Percentiles rank a stretch among this genome's conserved stretches.
Conservation (phyloP, 2,797 vertebrate species). For the Etheostoma nigrum region DNA sequence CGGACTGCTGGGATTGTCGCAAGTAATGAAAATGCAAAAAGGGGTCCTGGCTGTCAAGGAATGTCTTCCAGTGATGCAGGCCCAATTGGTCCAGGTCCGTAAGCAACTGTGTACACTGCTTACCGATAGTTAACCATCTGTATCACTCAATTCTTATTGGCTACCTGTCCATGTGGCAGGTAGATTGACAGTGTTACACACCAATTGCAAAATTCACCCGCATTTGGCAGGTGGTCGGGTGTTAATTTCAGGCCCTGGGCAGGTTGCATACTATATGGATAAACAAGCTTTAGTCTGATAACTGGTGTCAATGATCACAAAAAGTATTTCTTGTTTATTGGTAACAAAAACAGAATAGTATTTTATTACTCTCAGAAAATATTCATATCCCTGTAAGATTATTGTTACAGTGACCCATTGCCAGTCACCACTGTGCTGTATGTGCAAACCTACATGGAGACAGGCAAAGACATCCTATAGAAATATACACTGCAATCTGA, state of each 20-base stretch:
- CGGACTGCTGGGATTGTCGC: no score
- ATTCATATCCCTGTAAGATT: neutral
- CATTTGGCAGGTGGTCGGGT: no score
- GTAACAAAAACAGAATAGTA: neutral
- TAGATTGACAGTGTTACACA: no score
- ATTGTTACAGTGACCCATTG: slow-evolving; percentile 4
- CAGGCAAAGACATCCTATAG: slow-evolving; percentile 35
- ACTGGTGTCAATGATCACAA: neutral
- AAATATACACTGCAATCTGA: slow-evolving; percentile 66
- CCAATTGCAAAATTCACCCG: no score
- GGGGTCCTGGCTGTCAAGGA: no score
- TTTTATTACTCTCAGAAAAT: neutral
- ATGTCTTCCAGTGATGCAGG: no score
- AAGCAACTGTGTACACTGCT: no score
- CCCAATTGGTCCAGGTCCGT: no score
- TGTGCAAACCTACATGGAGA: slow-evolving; percentile 23
- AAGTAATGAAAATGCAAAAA: no score
- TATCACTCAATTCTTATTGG: no score
- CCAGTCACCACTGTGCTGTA: neutral
- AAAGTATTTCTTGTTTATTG: neutral
- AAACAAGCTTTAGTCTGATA: neutral
- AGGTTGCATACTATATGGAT: slow-evolving; percentile 6
- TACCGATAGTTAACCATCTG: no score
- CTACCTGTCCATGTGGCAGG: no score
- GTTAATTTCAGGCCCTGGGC: neutral